Evolutionary conservation across 2,113 vertebrate species (phyloP).

Genomic region (Coryphaenoides rupestris): DNA sequence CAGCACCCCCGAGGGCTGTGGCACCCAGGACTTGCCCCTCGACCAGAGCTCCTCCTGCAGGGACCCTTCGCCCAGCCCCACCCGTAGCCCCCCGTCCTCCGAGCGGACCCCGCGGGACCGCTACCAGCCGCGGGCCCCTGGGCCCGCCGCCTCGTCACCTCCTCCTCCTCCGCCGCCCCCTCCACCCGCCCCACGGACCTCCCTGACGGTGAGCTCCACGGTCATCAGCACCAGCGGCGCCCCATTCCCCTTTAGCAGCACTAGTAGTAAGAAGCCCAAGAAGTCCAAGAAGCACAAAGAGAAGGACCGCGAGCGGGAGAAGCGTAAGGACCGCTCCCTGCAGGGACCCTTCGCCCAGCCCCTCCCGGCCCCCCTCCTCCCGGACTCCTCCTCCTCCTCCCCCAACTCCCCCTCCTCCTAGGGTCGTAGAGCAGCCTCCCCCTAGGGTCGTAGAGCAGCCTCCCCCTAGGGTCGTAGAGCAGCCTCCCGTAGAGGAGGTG

Average conservation of each 20-base stretch:
- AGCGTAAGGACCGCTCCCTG: too few relatives aligned
- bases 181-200: conserved; percentile 63
- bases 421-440: conserved; percentile 21
- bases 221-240: conserved; percentile 58
- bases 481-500: conserved; percentile 29
- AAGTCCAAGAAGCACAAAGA: conserved; percentile 82
- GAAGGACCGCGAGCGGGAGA: conserved; percentile 71
- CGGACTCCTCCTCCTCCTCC: too few relatives aligned
- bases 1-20: conserved; percentile 82
- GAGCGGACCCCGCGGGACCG: conserved; percentile 56
- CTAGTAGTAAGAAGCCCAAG: conserved; percentile 77
- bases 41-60: conserved; percentile 74
- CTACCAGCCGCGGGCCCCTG: conserved; percentile 28
- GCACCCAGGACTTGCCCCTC: conserved; percentile 81
- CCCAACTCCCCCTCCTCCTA: conserved; percentile 12
- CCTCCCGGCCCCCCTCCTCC: too few relatives aligned
- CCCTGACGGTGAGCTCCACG: conserved; percentile 58
- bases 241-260: conserved; percentile 44
- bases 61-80: conserved; percentile 73
- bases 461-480: too few relatives aligned
- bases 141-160: conserved; percentile 25
- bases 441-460: too few relatives aligned
- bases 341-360: conserved; percentile 23
- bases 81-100: conserved; percentile 27
- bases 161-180: conserved; percentile 39